phyloP scores from a whole-genome alignment of 2,797 vertebrate genomes.

The Pangasius larnaudii region DNA sequence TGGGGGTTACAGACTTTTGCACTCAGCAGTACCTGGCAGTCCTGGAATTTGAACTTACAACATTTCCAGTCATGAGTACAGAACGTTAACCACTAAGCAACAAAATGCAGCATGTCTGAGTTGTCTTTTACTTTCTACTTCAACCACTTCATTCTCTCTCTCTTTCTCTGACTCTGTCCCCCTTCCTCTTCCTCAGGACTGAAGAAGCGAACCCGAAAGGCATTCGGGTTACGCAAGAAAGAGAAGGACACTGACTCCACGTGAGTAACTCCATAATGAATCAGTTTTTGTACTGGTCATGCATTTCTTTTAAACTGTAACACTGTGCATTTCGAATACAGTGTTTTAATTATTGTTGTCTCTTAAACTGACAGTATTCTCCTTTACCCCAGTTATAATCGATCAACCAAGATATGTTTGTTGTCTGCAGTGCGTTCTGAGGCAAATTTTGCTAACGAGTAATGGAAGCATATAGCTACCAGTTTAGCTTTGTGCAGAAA shows the following conservation, averaged over 20 bases:
- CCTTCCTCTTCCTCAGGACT: conserved; percentile 77
- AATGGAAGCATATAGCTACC: background rate
- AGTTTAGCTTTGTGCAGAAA: background rate
- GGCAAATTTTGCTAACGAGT: background rate
- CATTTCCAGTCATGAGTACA: background rate
- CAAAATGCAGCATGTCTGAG: background rate
- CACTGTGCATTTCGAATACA: background rate
- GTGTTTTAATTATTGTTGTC: background rate
- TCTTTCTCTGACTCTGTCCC: background rate
- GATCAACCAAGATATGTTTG: no score
- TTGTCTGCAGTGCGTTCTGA: background rate
- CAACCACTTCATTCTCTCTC: background rate
- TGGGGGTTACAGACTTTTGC: background rate
- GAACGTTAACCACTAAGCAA: background rate
- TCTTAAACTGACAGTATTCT: background rate
- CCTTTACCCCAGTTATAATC: background rate
- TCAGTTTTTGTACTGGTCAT: background rate
- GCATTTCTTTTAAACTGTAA: background rate
- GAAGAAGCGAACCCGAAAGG: conserved; percentile 98
- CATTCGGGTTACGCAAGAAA: conserved; percentile 95
- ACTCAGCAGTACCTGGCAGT: background rate
- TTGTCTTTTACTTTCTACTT: no score
- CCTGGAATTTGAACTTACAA: background rate
- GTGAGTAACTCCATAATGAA: conserved; percentile 73
- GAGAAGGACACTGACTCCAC: conserved; percentile 93